Base-by-base conservation (phyloP, 2,888 invertebrate species). In the Cerceris rybyensis region DNA sequence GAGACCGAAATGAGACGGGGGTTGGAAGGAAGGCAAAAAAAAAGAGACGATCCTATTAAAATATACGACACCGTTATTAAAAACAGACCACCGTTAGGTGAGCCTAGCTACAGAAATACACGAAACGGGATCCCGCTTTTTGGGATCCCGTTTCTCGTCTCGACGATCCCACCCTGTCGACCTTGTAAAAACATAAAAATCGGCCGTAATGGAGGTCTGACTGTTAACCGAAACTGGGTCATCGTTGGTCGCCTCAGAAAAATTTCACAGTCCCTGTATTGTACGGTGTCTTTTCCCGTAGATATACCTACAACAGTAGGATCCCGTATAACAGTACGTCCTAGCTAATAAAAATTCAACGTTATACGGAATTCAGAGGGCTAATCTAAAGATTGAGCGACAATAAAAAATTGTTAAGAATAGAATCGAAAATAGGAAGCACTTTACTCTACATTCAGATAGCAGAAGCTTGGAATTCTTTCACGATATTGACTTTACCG, bases 51-150 rank as follows among this genome's bases (percentile, higher is more conserved):
- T 16, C 68, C 86, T 81, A 88, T 88, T 89, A 91, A 92, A 91
- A 89, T 91, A 91, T 91, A 91, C 87, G 83, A 88, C 88, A 88
- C 90, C 86, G 89, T 91, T 90, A 88, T 91, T 89, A 90, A 90
- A 91, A 91, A 90, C 83, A 89, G 87, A 85, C 73, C 83, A 87
- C 87, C 86, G 88, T 89, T 89, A 88, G 87, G 87, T 78, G 57
- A 16, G 41, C 59, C 63, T 43, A 68, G 74, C 72, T 69, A 76
- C 66, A 82, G 79, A 87, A 88, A 88, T 83, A 70, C 82, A 82
- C 78, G 80, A 88, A 91, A 90, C 89, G 88, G 87, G 87, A 90
- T 88, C 89, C 88, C 88, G 50, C 46, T 49, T 49, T 49, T 39
- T 39, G 89, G 88, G 88, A 84, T 89, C 82, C 85, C 86, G 88